Evolutionary conservation across 2,888 invertebrate species (phyloP).

Genomic region (Drosophila lutescens): DNA sequence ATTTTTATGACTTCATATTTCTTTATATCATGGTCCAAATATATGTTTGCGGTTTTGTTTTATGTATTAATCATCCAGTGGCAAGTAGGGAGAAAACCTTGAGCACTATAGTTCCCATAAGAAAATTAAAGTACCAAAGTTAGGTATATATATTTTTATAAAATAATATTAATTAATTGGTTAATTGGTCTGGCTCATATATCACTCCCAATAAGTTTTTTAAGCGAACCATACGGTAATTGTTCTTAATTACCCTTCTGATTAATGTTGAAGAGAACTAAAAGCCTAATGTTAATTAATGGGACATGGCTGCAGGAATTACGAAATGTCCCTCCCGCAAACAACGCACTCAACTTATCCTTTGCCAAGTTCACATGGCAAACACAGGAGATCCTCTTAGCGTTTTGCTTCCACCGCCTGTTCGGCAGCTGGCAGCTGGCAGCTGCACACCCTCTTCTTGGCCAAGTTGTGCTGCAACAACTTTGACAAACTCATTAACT

Average conservation of each 20-base stretch:
- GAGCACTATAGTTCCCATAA: too few relatives aligned
- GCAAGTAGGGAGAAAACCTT: neutral
- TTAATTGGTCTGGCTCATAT: neutral
- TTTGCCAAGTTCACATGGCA: constrained; percentile 27
- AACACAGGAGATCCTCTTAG: constrained; percentile 16
- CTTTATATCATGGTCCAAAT: constrained; percentile 22
- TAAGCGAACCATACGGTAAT: too few relatives aligned
- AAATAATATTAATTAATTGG: too few relatives aligned
- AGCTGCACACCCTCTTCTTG: constrained; percentile 20
- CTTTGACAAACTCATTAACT: constrained; percentile 58
- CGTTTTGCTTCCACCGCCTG: constrained; percentile 10
- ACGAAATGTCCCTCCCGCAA: constrained; percentile 4
- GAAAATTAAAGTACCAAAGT: too few relatives aligned
- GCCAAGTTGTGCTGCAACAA: constrained; percentile 40
- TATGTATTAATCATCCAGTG: constrained; percentile 15
- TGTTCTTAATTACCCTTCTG: neutral
- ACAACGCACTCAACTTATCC: neutral
- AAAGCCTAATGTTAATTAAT: constrained; percentile 8
- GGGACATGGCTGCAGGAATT: neutral
- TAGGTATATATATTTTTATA: too few relatives aligned
- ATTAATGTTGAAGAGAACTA: neutral
- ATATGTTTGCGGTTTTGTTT: constrained; percentile 29
- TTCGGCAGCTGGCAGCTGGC: constrained; percentile 1
- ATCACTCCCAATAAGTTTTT: too few relatives aligned
- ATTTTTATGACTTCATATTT: constrained; percentile 61